phyloP scores from a whole-genome alignment of 2,888 invertebrate genomes.

The Pediacus dermestoides region DNA sequence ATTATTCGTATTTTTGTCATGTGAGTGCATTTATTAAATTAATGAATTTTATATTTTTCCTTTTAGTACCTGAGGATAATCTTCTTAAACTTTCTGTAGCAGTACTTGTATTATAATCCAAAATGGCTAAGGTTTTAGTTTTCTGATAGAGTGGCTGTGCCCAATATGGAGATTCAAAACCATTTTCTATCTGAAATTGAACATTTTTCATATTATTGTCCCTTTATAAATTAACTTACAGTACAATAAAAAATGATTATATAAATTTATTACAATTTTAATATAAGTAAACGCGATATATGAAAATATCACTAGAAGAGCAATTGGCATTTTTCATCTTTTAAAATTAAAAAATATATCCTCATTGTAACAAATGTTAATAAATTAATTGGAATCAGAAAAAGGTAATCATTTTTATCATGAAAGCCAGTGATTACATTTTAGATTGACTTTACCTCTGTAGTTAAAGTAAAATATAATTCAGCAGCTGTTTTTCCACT shows the following conservation, averaged over 20 bases:
- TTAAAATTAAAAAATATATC: no score
- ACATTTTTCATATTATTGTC: no score
- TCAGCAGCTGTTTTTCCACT: conserved; percentile 27
- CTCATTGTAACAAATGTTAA: no score
- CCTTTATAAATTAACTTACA: no score
- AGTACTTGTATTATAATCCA: conserved; percentile 45
- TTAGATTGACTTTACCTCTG: conserved; percentile 22
- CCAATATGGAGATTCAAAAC: conserved; percentile 49
- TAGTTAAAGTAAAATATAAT: conserved; percentile 31
- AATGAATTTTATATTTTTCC: no score
- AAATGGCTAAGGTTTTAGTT: conserved; percentile 39
- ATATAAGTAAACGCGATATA: no score
- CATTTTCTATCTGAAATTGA: conserved; percentile 36
- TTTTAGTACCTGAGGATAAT: conserved; percentile 28
- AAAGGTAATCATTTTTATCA: no score
- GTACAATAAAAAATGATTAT: not conserved
- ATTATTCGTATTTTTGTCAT: no score
- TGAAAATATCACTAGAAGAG: no score
- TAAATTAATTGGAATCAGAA: no score
- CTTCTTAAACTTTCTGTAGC: conserved; percentile 29
- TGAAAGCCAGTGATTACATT: not conserved
- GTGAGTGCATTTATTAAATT: no score
- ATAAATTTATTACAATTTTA: conserved; percentile 7
- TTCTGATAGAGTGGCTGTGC: conserved; percentile 42
- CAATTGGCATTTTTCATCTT: no score